phyloP scores from a whole-genome alignment of 2,797 vertebrate genomes.

The Acrocephalus scirpaceus region DNA sequence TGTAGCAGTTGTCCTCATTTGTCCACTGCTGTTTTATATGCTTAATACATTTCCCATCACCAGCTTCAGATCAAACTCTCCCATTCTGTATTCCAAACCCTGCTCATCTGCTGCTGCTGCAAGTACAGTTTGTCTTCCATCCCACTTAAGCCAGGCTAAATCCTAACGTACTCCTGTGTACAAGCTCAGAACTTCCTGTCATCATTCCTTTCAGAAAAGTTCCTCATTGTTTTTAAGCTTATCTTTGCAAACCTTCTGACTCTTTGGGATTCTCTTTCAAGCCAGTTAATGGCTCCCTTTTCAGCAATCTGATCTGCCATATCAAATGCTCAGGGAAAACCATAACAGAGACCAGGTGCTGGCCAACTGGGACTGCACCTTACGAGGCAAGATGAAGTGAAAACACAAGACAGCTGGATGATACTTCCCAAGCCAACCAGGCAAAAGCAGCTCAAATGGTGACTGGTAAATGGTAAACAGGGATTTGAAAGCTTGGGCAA shows the following conservation, averaged over 20 bases:
- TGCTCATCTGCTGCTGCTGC: not conserved
- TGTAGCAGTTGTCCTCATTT: not conserved
- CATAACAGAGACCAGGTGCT: not conserved
- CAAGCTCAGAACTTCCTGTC: conserved; percentile 36
- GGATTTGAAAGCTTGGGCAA: not conserved
- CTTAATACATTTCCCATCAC: not conserved
- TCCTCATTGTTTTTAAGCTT: not conserved
- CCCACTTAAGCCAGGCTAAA: conserved; percentile 45
- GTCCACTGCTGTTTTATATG: not conserved
- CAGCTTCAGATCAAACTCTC: not conserved
- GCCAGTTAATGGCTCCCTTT: not conserved
- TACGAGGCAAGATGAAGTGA: not conserved
- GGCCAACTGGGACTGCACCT: not conserved
- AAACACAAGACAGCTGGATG: not conserved
- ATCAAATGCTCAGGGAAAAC: not conserved
- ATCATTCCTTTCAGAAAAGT: conserved; percentile 16
- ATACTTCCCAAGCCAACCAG: not conserved
- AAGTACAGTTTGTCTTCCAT: conserved; percentile 31
- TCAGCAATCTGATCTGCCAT: not conserved
- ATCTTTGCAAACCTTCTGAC: not conserved
- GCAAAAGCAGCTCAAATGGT: not conserved
- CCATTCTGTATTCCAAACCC: conserved; percentile 20
- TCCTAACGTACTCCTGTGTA: conserved; percentile 9
- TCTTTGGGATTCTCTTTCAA: not conserved
- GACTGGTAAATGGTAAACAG: not conserved